Evolutionary conservation across 2,113 vertebrate species (phyloP), one percentile per base, ranked within the genome.

Genomic region (Xenopus tropicalis): DNA sequence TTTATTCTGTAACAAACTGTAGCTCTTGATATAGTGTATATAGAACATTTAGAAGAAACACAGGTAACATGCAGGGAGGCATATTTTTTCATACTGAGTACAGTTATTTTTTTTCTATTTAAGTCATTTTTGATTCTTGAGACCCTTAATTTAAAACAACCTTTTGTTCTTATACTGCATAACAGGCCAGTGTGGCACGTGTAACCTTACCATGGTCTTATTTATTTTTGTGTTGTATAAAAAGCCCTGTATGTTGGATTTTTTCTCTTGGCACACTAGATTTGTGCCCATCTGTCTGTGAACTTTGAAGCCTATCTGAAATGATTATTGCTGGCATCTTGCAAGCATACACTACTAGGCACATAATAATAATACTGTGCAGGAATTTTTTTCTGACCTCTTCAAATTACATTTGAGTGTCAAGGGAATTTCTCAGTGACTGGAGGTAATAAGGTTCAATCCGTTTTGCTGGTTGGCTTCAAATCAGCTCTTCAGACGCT

Each of bases 361-460:
- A 83, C 80, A 81, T 81, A 86, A 83, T 84, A 82, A 81, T 86
- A 90, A 87, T 84, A 82, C 83, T 81, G 84, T 73, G 86, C 79
- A 86, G 83, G 84, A 85, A 86, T 85, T 88, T 86, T 86, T 87
- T 84, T 78, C 85, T 89, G 87, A 91, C 88, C 88, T 90, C 91
- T 91, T 90, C 87, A 91, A 91, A 91, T 91, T 91, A 84, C 89
- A 90, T 90, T 85, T 85, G 84, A 86, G 85, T 87, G 82, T 89
- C 88, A 88, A 44, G 90, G 88, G 91, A 90, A 89, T 90, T 91
- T 90, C 85, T 87, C 85, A 87, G 85, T 86, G 85, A 90, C 87
- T 88, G 79, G 84, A 89, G 85, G 88, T 89, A 93, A 91, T 90
- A 89, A 90, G 86, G 86, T 90, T 90, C 88, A 90, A 90, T 90